Conservation (phyloP, 2,797 vertebrate genomes). For the Pyrocephalus nanus region DNA sequence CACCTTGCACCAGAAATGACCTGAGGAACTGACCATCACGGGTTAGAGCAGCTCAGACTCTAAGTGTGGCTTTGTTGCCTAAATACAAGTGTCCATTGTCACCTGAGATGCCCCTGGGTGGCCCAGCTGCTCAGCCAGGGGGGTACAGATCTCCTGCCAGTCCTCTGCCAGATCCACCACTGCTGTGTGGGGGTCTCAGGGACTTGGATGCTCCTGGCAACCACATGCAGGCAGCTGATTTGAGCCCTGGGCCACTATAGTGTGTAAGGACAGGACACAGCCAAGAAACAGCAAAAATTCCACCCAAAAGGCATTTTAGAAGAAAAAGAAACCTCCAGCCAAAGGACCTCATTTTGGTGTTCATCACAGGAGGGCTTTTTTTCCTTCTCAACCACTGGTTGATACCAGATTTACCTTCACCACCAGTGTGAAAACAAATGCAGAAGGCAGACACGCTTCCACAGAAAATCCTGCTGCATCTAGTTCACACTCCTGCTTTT, state of each 20-base stretch:
- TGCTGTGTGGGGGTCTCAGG: accelerated
- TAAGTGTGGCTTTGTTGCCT: not conserved
- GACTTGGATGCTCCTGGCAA: not conserved
- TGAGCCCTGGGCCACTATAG: not conserved
- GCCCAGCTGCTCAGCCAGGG: not conserved
- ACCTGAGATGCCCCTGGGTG: not conserved
- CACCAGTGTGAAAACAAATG: not conserved
- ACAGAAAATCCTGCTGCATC: not conserved
- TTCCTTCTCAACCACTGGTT: not conserved
- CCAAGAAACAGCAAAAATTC: not conserved
- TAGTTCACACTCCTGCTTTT: not conserved
- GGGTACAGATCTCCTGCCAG: not conserved
- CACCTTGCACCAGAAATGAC: not conserved
- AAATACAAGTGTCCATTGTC: not conserved
- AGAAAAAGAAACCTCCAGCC: not conserved
- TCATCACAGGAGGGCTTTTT: not conserved
- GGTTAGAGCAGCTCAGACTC: not conserved
- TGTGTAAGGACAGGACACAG: accelerated
- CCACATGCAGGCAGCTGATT: accelerated
- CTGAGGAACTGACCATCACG: not conserved
- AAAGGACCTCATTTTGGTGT: not conserved
- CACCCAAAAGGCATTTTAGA: not conserved
- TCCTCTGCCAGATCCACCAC: not conserved
- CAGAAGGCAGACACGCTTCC: not conserved
- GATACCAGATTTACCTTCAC: not conserved